These are phyloP conservation scores for Hyperoplus lanceolatus DNA, from an alignment of 2,797 vertebrate genomes.

Conservation along the genomic window DNA sequence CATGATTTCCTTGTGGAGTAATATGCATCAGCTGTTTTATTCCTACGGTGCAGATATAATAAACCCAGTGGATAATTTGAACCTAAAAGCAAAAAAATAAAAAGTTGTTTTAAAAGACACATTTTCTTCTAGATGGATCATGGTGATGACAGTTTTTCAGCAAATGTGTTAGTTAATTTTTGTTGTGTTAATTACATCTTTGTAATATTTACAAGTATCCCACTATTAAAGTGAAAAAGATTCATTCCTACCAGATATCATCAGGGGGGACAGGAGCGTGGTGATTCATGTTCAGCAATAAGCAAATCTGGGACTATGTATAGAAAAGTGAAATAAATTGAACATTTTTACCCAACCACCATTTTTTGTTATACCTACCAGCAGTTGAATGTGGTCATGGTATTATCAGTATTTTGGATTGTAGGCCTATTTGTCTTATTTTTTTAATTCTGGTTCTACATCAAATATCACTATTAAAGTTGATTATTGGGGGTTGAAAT, in stretches of 20 bases:
- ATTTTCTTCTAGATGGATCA: neutral
- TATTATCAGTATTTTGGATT: neutral
- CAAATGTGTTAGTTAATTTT: neutral
- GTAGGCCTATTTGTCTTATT: no score
- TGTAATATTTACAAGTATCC: no score
- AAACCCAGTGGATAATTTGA: neutral
- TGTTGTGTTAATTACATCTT: no score
- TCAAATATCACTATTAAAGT: neutral
- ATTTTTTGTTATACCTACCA: neutral
- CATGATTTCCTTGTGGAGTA: slow-evolving; percentile 31
- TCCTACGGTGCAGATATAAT: neutral
- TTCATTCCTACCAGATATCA: neutral
- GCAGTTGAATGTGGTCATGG: neutral
- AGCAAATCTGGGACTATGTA: neutral
- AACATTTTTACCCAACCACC: no score
- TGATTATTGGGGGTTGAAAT: neutral
- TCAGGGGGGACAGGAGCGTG: neutral
- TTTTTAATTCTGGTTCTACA: neutral
- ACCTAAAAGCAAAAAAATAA: neutral
- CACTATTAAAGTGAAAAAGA: no score
- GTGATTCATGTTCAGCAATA: neutral
- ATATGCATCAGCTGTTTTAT: slow-evolving; percentile 27
- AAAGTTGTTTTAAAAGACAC: neutral
- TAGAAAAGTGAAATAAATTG: neutral
- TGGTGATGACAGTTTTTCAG: neutral